Base-by-base conservation (phyloP, 2,888 invertebrate genomes). In the Troides aeacus region DNA sequence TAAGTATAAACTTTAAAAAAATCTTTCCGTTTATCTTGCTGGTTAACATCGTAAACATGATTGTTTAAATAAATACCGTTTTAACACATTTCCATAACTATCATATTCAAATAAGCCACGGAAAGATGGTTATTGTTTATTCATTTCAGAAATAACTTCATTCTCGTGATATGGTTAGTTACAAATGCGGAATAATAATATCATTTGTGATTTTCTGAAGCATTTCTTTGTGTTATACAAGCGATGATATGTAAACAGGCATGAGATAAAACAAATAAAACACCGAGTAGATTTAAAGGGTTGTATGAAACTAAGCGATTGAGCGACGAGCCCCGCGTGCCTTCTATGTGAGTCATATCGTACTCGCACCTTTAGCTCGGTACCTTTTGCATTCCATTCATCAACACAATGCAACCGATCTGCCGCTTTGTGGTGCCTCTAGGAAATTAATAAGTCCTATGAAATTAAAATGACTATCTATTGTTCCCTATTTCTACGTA, bases 301-400 rank as follows among this genome's bases (percentile, higher is more conserved):
- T 66, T 56, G 70, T 60, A 60, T 60, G 23, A 50, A 62, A 64
- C 50, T 66, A 53, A 63, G 63, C 63, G 71, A 67, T 71, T 68
- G 71, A 71, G 70, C 70, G 39, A 68, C 53, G 58, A 73, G 73
- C 72, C 81, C 85, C 83, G 86, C 89, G 82, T 88, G 84, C 89
- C 85, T 88, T 81, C 79, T 74, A 76, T 79, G 81, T 91, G 91
- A 91, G 83, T 91, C 91, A 90, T 78, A 77, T 79, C 73, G 79
- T 82, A 81, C 84, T 78, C 73, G 79, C 82, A 81, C 83, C 83
- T 85, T 80, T 79, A 80, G 82, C 82, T 82, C 81, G 79, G 81
- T 81, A 81, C 84, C 84, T 85, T 70, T 86, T 78, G 86, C 87
- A 90, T 91, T 88, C 88, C 88, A 72, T 77, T 78, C 80, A 76